Evolutionary conservation across 2,888 invertebrate genomes (phyloP).

Genomic region (Noctua pronuba): DNA sequence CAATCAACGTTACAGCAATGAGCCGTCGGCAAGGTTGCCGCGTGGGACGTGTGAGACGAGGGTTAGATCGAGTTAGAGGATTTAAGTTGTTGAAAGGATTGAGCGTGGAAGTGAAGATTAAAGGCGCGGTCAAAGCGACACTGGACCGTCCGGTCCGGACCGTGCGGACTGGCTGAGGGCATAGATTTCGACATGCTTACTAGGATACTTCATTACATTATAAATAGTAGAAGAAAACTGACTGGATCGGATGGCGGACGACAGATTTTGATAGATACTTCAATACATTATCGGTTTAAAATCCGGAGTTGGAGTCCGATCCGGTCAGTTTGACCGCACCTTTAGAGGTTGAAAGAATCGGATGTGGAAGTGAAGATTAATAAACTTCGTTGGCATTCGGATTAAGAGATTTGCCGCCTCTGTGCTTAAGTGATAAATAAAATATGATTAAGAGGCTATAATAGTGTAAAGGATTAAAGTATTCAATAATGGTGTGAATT

Average conservation of each 20-base stretch:
- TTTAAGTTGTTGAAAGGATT: constrained; percentile 25
- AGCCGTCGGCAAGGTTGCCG: constrained; percentile 55
- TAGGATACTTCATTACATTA: neutral
- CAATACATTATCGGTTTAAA: neutral
- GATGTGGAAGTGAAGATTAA: neutral
- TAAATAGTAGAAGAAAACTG: too few relatives aligned
- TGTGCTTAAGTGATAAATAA: neutral
- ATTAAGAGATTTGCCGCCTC: constrained; percentile 5
- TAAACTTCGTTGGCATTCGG: neutral
- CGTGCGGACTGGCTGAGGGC: neutral
- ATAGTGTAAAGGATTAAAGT: constrained; percentile 2
- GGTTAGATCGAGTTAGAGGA: constrained; percentile 31
- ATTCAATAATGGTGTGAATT: neutral
- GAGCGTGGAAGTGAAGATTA: constrained; percentile 16
- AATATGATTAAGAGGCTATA: neutral
- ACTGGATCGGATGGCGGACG: too few relatives aligned
- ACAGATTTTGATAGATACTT: too few relatives aligned
- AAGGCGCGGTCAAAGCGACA: neutral
- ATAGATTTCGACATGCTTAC: neutral
- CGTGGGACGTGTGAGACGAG: constrained; percentile 36
- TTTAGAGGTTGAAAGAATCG: neutral
- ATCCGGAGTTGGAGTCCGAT: neutral
- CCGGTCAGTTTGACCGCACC: neutral
- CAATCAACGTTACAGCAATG: constrained; percentile 58
- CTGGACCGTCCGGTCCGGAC: neutral